Base-by-base conservation (phyloP, 2,888 invertebrate species). In the Zootermopsis nevadensis region DNA sequence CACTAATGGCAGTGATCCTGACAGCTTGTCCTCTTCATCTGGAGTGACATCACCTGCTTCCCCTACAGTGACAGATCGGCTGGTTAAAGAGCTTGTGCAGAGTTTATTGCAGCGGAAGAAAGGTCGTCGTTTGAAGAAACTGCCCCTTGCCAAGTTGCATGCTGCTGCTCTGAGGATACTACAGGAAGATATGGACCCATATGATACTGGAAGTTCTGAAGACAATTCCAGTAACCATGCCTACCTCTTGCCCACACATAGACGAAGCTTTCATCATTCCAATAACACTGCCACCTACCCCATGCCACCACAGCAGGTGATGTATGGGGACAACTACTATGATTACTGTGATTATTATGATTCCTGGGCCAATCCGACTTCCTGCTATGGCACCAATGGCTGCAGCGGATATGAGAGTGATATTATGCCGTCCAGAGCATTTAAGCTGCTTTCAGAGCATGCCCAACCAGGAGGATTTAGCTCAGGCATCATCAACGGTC, bases 71-170 rank as follows among this genome's bases (percentile, higher is more conserved):
- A 92, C 91, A 86, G 93, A 93, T 84, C 90, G 91, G 86, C 87
- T 93, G 48, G 92, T 93, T 6, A 91, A 91, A 83, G 93, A 93
- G 87, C 87, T 93, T 82, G 91, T 93, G 7, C 91, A 92, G 87
- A 93, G 92, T 87, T 89, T 93, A 80, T 88, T 93, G 53, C 89
- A 90, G 66, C 91, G 91, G 83, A 92, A 91, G 86, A 92, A 92
- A 86, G 92, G 92, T 30, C 89, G 90, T 67, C 89, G 90, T 66
- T 89, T 93, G 83, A 89, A 90, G 82, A 90, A 91, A 82, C 88
- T 93, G 84, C 92, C 93, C 1, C 90, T 92, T 88, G 91, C 93
- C 86, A 91, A 93, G 87, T 87, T 93, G 80, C 91, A 93, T 88
- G 90, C 93, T 74, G 91, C 91, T 66, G 91, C 93, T 27, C 89